Conservation (phyloP, 1,140 invertebrate species). For the Musca domestica region DNA sequence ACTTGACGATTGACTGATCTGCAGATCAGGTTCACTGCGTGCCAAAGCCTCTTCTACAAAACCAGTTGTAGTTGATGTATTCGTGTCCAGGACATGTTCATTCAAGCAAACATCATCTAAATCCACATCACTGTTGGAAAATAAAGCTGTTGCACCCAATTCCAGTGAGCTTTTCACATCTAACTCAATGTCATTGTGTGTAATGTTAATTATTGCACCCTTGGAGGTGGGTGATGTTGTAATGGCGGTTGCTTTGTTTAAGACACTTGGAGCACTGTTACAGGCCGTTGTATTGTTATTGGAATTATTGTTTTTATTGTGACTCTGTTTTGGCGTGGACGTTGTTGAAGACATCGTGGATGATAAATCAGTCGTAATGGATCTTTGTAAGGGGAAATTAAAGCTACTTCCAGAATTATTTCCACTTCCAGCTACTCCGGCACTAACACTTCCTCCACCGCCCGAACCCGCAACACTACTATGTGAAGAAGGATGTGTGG, state of each 20-base stretch:
- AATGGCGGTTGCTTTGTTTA: slow-evolving; percentile 7
- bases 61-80: slow-evolving; percentile 26
- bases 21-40: slow-evolving; percentile 53
- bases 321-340: slow-evolving; percentile 16
- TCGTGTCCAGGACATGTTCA: slow-evolving; percentile 63
- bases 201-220: slow-evolving; percentile 29
- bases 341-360: neutral
- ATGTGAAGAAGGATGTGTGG: slow-evolving; percentile 17
- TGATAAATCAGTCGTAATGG: slow-evolving; percentile 16
- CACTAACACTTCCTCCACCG: too few species aligned
- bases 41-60: slow-evolving; percentile 49
- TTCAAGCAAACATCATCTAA: slow-evolving; percentile 75
- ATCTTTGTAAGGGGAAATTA: slow-evolving; percentile 8
- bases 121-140: slow-evolving; percentile 88
- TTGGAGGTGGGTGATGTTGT: neutral
- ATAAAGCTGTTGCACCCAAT: slow-evolving; percentile 70
- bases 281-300: slow-evolving; percentile 38
- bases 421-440: neutral
- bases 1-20: slow-evolving; percentile 37
- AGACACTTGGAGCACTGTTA: slow-evolving; percentile 15
- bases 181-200: slow-evolving; percentile 45
- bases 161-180: slow-evolving; percentile 56
- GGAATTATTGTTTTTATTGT: slow-evolving; percentile 22
- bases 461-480: neutral
- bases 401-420: neutral